A percentile compares a stretch with the other conserved stretches of the same genome.
Conservation (phyloP, 2,888 invertebrate genomes). For the Ectobius pallidus region DNA sequence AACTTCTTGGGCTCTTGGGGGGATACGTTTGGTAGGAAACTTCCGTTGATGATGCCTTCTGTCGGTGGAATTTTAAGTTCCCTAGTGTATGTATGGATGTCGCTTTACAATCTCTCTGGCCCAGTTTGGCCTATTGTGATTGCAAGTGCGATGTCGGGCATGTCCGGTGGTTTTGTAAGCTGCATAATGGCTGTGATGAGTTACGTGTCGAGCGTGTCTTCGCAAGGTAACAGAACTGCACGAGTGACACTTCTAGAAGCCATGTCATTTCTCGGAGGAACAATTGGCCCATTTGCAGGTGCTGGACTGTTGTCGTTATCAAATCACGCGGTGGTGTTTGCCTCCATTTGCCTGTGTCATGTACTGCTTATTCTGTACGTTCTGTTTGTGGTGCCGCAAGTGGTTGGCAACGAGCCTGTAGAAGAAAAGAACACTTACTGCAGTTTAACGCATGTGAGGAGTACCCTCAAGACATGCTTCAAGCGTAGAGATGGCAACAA, state of each 20-base stretch:
- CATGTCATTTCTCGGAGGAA: conserved; percentile 55
- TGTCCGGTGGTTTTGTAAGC: conserved; percentile 55
- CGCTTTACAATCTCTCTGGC: conserved; percentile 47
- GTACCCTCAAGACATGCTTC: conserved; percentile 46
- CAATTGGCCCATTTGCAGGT: conserved; percentile 54
- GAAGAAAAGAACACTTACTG: conserved; percentile 12
- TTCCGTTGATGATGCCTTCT: conserved; percentile 54
- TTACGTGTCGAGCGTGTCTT: conserved; percentile 53
- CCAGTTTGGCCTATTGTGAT: conserved; percentile 51
- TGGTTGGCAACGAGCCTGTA: conserved; percentile 1
- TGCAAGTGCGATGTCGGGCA: conserved; percentile 53
- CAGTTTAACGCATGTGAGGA: conserved; percentile 32
- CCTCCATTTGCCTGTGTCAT: conserved; percentile 49
- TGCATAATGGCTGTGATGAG: conserved; percentile 52
- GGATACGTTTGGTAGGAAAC: conserved; percentile 55
- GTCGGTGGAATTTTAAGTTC: conserved; percentile 50
- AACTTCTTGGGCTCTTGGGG: conserved; percentile 51
- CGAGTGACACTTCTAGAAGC: conserved; percentile 56
- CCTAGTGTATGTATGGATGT: conserved; percentile 50
- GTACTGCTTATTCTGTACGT: conserved; percentile 52
- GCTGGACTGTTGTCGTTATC: conserved; percentile 52
- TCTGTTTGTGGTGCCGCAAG: conserved; percentile 47
- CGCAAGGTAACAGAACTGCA: conserved; percentile 50
- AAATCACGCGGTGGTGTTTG: conserved; percentile 52
- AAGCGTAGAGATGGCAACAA: conserved; percentile 45